phyloP scores from a whole-genome alignment of 2,113 vertebrate species.

The Gobiocypris rarus region DNA sequence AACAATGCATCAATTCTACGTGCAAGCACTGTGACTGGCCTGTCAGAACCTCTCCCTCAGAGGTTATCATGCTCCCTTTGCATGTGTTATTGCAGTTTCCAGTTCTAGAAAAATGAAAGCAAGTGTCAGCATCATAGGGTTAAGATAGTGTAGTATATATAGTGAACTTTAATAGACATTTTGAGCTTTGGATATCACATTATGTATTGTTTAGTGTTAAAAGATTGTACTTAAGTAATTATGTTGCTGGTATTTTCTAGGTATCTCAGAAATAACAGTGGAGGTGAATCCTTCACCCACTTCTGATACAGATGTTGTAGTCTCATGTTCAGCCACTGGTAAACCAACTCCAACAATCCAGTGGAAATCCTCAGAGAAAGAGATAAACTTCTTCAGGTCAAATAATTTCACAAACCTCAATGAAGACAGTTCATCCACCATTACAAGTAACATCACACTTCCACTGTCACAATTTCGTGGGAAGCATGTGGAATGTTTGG shows the following conservation, averaged over 20 bases:
- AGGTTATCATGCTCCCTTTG: too few relatives aligned
- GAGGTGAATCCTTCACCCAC: background rate
- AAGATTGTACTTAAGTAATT: background rate
- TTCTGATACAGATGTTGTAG: background rate
- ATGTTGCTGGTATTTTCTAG: constrained; percentile 52
- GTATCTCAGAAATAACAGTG: constrained; percentile 61
- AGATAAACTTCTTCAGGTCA: accelerated
- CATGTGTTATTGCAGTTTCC: background rate
- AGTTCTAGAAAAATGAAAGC: background rate
- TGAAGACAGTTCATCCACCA: constrained; percentile 60
- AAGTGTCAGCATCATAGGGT: too few relatives aligned
- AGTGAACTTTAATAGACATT: too few relatives aligned
- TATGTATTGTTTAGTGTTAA: background rate
- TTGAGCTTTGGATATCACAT: background rate
- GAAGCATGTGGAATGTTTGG: constrained; percentile 62
- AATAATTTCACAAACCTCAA: background rate
- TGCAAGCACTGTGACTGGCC: too few relatives aligned
- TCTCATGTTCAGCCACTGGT: constrained; percentile 73
- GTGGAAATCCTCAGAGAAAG: constrained; percentile 47
- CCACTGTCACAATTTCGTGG: background rate
- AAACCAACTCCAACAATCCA: constrained; percentile 69
- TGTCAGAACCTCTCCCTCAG: too few relatives aligned
- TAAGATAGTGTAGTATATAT: too few relatives aligned
- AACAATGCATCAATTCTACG: too few relatives aligned
- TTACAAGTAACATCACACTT: constrained; percentile 63